phyloP scores from a whole-genome alignment of 2,797 vertebrate species.

The Pseudomugil tenellus region DNA sequence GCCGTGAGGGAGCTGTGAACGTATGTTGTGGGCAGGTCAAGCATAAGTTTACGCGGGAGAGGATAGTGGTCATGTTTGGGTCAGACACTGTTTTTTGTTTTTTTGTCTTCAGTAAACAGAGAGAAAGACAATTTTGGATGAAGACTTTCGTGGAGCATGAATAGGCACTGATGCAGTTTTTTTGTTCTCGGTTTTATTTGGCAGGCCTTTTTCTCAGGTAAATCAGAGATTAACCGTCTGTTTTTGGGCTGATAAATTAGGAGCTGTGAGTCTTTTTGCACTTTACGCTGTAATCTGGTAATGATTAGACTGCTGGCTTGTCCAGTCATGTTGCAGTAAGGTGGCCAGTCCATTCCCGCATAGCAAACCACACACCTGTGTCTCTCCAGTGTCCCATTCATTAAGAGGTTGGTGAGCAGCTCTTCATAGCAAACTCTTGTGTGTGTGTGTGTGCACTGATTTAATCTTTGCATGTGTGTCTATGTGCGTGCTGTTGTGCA shows the following conservation, averaged over 20 bases:
- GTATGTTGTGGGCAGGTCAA: slow-evolving; percentile 57
- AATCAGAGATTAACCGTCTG: background rate
- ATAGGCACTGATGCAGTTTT: background rate
- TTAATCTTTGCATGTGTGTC: slow-evolving; percentile 14
- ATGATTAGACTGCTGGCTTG: slow-evolving; percentile 30
- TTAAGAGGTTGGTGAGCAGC: slow-evolving; percentile 44
- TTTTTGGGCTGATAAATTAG: background rate
- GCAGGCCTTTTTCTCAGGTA: slow-evolving; percentile 10
- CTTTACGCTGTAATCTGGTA: slow-evolving; percentile 33
- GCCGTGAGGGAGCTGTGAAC: slow-evolving; percentile 46
- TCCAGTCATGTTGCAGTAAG: slow-evolving; percentile 25
- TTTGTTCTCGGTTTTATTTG: background rate
- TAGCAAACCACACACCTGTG: background rate
- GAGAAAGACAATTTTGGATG: background rate
- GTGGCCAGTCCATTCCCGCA: background rate
- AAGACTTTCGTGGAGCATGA: background rate
- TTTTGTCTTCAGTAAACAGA: background rate
- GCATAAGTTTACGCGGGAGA: slow-evolving; percentile 31
- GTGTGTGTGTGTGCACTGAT: slow-evolving; percentile 28
- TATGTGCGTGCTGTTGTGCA: slow-evolving; percentile 33
- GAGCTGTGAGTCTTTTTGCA: background rate
- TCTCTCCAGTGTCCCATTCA: slow-evolving; percentile 48
- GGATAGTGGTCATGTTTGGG: slow-evolving; percentile 32
- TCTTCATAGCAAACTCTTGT: slow-evolving; percentile 37
- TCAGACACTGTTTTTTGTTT: slow-evolving; percentile 2